Percentiles rank a stretch among this genome's conserved stretches.
Conservation (phyloP, 2,888 invertebrate genomes). For the Lasioglossum zephyrum region DNA sequence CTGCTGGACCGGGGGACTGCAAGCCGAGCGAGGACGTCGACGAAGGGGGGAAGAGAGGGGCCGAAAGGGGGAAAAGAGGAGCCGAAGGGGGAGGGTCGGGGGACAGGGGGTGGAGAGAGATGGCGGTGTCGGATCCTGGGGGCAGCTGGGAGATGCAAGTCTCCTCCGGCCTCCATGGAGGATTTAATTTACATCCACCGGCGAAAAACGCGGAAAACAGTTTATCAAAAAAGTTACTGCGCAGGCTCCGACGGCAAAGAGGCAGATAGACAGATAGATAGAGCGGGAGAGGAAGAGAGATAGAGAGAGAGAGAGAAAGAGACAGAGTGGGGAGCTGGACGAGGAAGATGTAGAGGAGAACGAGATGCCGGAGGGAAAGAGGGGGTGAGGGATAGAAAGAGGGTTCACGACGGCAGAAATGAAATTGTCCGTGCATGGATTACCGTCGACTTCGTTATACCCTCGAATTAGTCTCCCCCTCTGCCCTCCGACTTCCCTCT, state of each 20-base stretch:
- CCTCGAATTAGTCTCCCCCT: slow-evolving; percentile 68
- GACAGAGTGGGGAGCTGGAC: slow-evolving; percentile 20
- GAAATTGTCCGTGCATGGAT: slow-evolving; percentile 78
- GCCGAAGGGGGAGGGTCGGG: not conserved
- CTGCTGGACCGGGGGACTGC: slow-evolving; percentile 58
- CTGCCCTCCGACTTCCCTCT: slow-evolving; percentile 55
- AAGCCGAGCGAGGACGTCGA: slow-evolving; percentile 13
- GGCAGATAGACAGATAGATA: slow-evolving; percentile 23
- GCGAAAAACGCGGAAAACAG: slow-evolving; percentile 81
- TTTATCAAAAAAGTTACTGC: slow-evolving; percentile 82
- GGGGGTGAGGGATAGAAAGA: slow-evolving; percentile 66
- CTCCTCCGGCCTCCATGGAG: slow-evolving; percentile 72
- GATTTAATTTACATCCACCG: slow-evolving; percentile 83
- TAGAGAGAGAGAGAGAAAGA: not conserved
- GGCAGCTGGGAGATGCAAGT: slow-evolving; percentile 72
- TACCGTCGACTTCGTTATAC: slow-evolving; percentile 74
- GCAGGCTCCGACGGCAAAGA: slow-evolving; percentile 67
- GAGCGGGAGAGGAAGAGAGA: slow-evolving; percentile 14
- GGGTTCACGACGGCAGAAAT: slow-evolving; percentile 73
- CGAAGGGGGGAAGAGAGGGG: not conserved
- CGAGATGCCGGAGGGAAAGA: slow-evolving; percentile 57
- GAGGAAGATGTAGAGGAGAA: slow-evolving; percentile 35
- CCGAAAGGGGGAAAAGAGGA: not conserved
- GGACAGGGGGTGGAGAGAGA: not conserved
- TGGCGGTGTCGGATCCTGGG: slow-evolving; percentile 63